Base-by-base conservation (phyloP, 2,888 invertebrate genomes). In the Sialis lutaria region DNA sequence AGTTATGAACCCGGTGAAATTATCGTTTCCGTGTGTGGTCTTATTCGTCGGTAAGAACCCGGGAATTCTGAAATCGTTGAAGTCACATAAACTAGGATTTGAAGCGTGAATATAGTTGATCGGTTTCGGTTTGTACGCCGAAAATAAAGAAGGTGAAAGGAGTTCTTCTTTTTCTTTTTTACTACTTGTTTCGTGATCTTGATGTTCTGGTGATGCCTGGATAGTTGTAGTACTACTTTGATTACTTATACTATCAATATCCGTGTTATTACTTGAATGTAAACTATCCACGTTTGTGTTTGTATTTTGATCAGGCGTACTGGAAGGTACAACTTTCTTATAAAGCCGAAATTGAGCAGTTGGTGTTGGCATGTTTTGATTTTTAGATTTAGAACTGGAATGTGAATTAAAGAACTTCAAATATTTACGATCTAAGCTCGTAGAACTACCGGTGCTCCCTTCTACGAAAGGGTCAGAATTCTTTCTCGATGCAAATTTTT, bases 281-380 rank as follows among this genome's bases (percentile, higher is more conserved):
- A 10, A 10, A 35, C 12, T 33, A 9, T 39, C 40, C 12, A 32
- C 30, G 1, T 30, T 31, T 31, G 9, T n/a, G 7, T 45, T 45
- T 31, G 39, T 30, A 40, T 45, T 45, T 9, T 40, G 22, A 9
- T 40, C 45, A 8, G 40, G 13, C 9, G 61, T 53, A 56, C 68
- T 55, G 56, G 68, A 57, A 9, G 77, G 72, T 9, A 77, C 72
- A 33, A 73, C 77, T 58, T 79, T 76, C 55, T 82, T 67, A 58
- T 82, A 82, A 57, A 82, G 84, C 53, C 83, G 72, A 64, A 81
- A 84, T 59, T 84, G 82, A 44, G 82, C 81, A 1, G 86, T 84
- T 33, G 84, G 83, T 41, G 83, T 81, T 0, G 85, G 83, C 48
- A 78, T 74, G 57, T 73, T 70, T 49, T 63, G 72, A 54, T 77